Conservation (phyloP, 2,797 vertebrate species). For the Bradypodion pumilum region DNA sequence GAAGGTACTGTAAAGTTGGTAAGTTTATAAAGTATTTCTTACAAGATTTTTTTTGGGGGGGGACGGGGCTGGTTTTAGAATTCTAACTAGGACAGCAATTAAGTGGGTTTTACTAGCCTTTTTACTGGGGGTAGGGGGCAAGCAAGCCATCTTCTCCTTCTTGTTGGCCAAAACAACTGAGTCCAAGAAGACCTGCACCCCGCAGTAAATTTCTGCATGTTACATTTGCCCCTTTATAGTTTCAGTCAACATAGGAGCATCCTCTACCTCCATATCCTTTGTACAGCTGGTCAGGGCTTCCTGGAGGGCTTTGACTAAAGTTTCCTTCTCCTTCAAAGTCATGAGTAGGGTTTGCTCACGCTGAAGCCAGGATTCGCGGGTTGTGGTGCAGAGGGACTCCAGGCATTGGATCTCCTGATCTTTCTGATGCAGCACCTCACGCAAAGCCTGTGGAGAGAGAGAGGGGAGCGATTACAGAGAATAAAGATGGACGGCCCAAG, state of each 20-base stretch:
- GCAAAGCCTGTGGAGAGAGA: slow-evolving; percentile 36
- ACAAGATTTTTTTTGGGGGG: not conserved
- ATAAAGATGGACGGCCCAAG: no score
- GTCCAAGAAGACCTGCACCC: not conserved
- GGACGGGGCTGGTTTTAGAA: no score
- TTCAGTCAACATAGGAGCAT: no score
- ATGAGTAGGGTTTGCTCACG: slow-evolving; percentile 14
- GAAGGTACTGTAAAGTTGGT: no score
- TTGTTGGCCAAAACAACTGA: no score
- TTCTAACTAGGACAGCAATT: not conserved
- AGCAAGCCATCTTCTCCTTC: no score
- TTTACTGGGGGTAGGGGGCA: no score
- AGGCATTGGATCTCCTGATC: slow-evolving; percentile 32
- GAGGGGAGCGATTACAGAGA: not conserved
- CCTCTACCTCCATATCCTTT: slow-evolving; percentile 50
- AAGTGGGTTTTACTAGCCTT: no score
- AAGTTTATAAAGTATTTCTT: no score
- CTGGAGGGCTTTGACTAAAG: slow-evolving; percentile 40
- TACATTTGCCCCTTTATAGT: not conserved
- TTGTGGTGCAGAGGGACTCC: slow-evolving; percentile 19
- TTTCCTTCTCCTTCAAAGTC: slow-evolving; percentile 42
- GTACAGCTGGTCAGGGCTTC: slow-evolving; percentile 42
- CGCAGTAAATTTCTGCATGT: not conserved
- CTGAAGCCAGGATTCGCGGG: slow-evolving; percentile 1
- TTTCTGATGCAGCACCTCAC: slow-evolving; percentile 40